Conservation (phyloP, 2,113 vertebrate genomes). For the Anguilla japonica region DNA sequence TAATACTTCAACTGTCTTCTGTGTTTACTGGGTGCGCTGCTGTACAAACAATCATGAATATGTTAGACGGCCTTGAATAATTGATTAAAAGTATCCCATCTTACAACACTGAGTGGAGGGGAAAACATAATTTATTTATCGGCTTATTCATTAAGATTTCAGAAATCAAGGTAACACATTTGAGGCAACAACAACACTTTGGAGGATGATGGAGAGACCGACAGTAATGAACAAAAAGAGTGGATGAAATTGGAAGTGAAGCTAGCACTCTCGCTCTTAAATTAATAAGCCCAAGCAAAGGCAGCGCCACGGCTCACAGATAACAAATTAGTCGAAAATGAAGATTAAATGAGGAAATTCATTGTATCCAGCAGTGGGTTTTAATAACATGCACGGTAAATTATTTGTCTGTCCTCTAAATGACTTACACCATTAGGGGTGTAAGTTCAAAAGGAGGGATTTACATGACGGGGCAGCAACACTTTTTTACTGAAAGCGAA, state of each 20-base stretch:
- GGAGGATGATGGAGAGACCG: slow-evolving; percentile 28
- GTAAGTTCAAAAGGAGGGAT: neutral
- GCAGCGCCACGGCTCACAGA: no score
- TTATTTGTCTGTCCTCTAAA: no score
- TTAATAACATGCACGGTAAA: no score
- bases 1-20: no score
- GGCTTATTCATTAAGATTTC: neutral
- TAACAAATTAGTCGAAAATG: no score
- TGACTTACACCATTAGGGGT: no score
- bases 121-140: neutral
- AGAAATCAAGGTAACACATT: neutral
- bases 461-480: no score
- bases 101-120: neutral
- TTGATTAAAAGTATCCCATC: neutral
- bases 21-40: neutral
- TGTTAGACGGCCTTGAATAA: slow-evolving; percentile 4
- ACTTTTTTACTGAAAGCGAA: no score
- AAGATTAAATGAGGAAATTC: no score
- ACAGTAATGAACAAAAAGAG: slow-evolving; percentile 10
- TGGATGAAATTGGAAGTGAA: neutral
- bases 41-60: slow-evolving; percentile 3
- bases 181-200: neutral
- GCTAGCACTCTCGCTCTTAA: no score
- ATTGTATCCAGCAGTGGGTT: no score
- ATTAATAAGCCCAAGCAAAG: no score